phyloP scores from a whole-genome alignment of 2,888 invertebrate genomes.

The Diploptera punctata region DNA sequence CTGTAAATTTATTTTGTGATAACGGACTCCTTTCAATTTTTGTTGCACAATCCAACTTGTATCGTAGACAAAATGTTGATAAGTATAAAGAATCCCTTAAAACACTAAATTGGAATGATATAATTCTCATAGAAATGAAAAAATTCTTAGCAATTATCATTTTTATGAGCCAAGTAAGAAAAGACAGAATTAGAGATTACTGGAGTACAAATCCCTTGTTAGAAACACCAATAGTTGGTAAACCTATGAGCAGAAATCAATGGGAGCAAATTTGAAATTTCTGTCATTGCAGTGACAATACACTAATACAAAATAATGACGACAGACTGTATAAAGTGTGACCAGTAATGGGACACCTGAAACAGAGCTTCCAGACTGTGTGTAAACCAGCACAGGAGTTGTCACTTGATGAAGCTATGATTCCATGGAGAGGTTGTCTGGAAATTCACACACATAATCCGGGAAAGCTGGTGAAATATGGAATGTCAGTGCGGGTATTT shows the following conservation, averaged over 20 bases:
- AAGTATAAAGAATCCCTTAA: not conserved
- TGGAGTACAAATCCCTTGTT: not conserved
- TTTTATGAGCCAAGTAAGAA: not conserved
- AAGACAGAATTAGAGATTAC: constrained; percentile 3
- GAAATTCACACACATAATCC: not conserved
- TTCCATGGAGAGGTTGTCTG: not conserved
- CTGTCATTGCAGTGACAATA: not conserved
- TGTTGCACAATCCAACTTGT: not conserved
- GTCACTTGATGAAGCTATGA: not conserved
- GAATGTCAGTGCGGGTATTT: not conserved
- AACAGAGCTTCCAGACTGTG: not conserved
- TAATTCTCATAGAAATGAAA: not conserved
- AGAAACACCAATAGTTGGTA: not conserved
- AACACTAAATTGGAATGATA: not conserved
- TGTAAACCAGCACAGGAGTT: not conserved
- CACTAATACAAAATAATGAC: not conserved
- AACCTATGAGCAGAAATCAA: not conserved
- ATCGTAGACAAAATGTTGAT: not conserved
- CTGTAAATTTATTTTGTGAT: constrained; percentile 3
- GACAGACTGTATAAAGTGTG: not conserved
- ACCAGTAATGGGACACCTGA: not conserved
- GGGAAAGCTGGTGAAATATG: not conserved
- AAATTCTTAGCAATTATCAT: not conserved
- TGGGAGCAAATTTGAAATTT: constrained; percentile 5
- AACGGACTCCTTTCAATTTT: not conserved